Conservation (phyloP, 92 coral and sea anemone genomes). For the Parazoanthus darwini region DNA sequence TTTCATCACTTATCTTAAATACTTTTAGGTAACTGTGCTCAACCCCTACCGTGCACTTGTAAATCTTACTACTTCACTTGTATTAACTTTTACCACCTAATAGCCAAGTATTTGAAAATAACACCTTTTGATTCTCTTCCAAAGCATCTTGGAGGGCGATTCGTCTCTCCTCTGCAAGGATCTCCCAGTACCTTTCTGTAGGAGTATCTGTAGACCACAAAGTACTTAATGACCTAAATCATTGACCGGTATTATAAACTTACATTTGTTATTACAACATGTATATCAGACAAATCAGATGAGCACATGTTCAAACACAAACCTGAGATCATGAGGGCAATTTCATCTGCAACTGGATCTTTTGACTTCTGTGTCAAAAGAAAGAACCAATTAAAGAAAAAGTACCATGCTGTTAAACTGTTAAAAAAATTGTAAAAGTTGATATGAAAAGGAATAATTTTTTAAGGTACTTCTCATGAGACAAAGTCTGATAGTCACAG, state of each 20-base stretch:
- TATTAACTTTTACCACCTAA: no score
- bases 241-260: no score
- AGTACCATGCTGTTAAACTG: no score
- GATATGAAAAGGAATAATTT: neutral
- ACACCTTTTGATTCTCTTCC: conserved; percentile 86
- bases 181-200: conserved; percentile 92
- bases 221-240: neutral
- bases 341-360: conserved; percentile 66
- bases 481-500: neutral
- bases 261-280: no score
- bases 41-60: no score
- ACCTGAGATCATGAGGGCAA: conserved; percentile 93
- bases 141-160: conserved; percentile 88
- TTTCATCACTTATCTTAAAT: no score
- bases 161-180: conserved; percentile 92
- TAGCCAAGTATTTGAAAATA: neutral
- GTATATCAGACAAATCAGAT: no score
- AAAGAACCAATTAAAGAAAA: neutral
- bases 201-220: conserved; percentile 63
- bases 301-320: neutral
- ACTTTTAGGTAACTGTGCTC: no score
- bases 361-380: conserved; percentile 45
- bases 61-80: no score
- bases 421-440: no score
- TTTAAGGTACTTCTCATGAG: neutral